Conservation (phyloP, 2,888 invertebrate genomes). For the Hoplodrina blanda region DNA sequence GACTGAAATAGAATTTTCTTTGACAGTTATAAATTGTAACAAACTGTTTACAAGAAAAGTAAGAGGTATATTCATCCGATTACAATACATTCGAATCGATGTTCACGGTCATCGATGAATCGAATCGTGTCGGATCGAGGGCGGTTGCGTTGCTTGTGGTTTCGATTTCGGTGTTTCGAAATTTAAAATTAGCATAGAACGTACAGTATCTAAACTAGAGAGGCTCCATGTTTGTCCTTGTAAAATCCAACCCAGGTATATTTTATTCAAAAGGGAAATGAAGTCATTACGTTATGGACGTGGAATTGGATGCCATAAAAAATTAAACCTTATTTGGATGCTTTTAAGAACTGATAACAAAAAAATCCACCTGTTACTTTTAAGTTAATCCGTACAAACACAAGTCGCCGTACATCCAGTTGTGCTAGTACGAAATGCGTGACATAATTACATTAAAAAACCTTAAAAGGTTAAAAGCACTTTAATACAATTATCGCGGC, state of each 20-base stretch:
- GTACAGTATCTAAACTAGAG: slow-evolving; percentile 27
- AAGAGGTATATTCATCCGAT: slow-evolving; percentile 69
- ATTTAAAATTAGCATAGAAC: slow-evolving; percentile 49
- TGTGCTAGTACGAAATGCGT: slow-evolving; percentile 20
- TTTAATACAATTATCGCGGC: slow-evolving; percentile 55
- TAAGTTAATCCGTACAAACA: slow-evolving; percentile 15
- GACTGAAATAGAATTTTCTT: not conserved
- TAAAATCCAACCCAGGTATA: not conserved
- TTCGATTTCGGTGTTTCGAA: slow-evolving; percentile 53
- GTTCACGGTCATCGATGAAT: slow-evolving; percentile 70
- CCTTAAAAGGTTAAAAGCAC: slow-evolving; percentile 42
- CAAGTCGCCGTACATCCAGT: slow-evolving; percentile 11
- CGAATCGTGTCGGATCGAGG: slow-evolving; percentile 65
- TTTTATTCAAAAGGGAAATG: slow-evolving; percentile 6
- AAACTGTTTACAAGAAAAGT: slow-evolving; percentile 66
- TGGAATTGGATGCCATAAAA: not conserved
- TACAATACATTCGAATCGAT: slow-evolving; percentile 72
- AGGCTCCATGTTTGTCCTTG: slow-evolving; percentile 26
- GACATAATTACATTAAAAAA: slow-evolving; percentile 48
- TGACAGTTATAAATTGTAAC: slow-evolving; percentile 15
- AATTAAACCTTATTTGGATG: slow-evolving; percentile 4
- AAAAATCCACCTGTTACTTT: slow-evolving; percentile 20
- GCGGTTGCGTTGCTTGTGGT: slow-evolving; percentile 61
- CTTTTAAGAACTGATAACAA: slow-evolving; percentile 15
- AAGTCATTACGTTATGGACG: slow-evolving; percentile 5